phyloP scores from a whole-genome alignment of 2,888 invertebrate species.

The Notodonta ziczac region DNA sequence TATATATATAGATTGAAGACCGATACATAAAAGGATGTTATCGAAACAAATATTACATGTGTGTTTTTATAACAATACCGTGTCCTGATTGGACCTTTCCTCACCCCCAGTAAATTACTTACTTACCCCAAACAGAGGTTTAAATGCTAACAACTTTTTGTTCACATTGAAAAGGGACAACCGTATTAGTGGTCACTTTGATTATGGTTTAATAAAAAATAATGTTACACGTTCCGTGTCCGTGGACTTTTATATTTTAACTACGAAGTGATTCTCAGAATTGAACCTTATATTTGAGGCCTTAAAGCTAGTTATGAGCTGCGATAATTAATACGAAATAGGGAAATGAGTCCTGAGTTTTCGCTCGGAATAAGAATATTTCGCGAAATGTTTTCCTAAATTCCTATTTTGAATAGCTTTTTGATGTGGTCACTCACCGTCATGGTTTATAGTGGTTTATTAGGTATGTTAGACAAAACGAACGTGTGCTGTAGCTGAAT shows the following conservation, averaged over 20 bases:
- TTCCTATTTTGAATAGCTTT: too few relatives aligned
- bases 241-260: not conserved
- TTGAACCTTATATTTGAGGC: too few relatives aligned
- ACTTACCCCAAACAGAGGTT: slow-evolving; percentile 20
- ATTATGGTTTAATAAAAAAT: not conserved
- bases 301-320: too few relatives aligned
- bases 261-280: not conserved
- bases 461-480: too few relatives aligned
- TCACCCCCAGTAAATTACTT: slow-evolving; percentile 25
- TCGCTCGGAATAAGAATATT: too few relatives aligned
- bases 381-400: too few relatives aligned
- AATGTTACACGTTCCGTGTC: not conserved
- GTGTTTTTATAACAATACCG: slow-evolving; percentile 21
- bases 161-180: slow-evolving; percentile 6
- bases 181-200: slow-evolving; percentile 1
- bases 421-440: too few relatives aligned
- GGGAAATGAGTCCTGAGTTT: too few relatives aligned
- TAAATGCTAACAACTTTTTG: slow-evolving; percentile 16
- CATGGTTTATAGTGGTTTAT: too few relatives aligned
- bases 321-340: too few relatives aligned
- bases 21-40: not conserved
- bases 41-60: not conserved
- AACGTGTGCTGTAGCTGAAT: too few relatives aligned
- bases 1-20: too few relatives aligned
- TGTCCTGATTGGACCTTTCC: slow-evolving; percentile 23